Conservation (phyloP, 2,888 invertebrate genomes). For the Zaprionus obscuricornis region DNA sequence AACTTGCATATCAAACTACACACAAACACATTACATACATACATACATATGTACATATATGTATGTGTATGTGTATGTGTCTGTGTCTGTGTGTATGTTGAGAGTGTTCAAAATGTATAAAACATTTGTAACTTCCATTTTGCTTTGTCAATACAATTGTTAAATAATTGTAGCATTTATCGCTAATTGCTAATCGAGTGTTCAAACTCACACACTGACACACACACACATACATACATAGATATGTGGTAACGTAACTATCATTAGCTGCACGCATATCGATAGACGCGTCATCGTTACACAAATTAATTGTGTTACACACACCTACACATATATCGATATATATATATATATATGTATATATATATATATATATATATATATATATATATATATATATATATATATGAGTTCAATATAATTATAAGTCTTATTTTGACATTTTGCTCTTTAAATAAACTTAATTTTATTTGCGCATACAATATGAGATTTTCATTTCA, state of each 20-base stretch:
- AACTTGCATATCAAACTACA: not conserved
- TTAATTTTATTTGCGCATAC: not conserved
- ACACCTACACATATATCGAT: not conserved
- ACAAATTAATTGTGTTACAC: too few relatives aligned
- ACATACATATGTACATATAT: not conserved
- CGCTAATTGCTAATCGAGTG: constrained; percentile 28
- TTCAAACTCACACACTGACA: too few relatives aligned
- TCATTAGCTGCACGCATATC: constrained; percentile 35
- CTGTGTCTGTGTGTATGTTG: too few relatives aligned
- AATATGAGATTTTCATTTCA: too few relatives aligned
- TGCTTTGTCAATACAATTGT: constrained; percentile 15
- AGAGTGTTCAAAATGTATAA: too few relatives aligned
- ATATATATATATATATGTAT: not conserved
- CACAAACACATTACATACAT: too few relatives aligned
- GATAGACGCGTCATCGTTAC: constrained; percentile 2
- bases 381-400: too few relatives aligned
- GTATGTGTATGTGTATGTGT: not conserved
- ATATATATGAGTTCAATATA: too few relatives aligned
- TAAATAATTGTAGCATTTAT: constrained; percentile 33
- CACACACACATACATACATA: not conserved
- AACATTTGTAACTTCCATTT: not conserved
- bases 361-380: too few relatives aligned
- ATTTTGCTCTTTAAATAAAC: not conserved
- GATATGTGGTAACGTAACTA: constrained; percentile 17
- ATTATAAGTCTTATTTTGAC: too few relatives aligned